Conservation (phyloP, 1,140 invertebrate genomes). For the Cydia splendana region DNA sequence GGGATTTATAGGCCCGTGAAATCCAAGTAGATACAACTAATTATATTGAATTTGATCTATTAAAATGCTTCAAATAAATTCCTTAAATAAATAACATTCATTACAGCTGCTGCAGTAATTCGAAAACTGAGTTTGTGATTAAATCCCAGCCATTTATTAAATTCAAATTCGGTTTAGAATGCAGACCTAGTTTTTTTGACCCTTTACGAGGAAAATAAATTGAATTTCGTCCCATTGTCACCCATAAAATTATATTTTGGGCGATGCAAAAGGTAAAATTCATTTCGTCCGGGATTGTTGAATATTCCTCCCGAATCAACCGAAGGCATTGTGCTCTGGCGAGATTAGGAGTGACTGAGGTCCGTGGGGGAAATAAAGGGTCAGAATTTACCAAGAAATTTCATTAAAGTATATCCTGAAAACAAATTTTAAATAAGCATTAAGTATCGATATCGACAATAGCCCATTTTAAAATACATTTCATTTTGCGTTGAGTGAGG, state of each 20-base stretch:
- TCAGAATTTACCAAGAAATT: neutral
- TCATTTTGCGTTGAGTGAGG: too few relatives aligned
- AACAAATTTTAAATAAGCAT: too few relatives aligned
- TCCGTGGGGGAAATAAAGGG: neutral
- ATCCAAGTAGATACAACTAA: too few relatives aligned
- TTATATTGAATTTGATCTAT: too few relatives aligned
- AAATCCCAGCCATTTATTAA: neutral
- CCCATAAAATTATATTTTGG: slow-evolving; percentile 12
- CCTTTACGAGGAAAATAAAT: slow-evolving; percentile 14
- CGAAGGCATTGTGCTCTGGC: neutral
- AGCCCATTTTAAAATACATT: too few relatives aligned
- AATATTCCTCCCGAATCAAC: slow-evolving; percentile 14
- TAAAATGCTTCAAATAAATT: too few relatives aligned
- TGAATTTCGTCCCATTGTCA: neutral
- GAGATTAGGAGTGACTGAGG: neutral
- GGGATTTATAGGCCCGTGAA: too few relatives aligned
- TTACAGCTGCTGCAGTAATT: too few relatives aligned
- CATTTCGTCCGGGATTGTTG: slow-evolving; percentile 2
- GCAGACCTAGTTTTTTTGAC: neutral
- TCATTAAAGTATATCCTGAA: neutral
- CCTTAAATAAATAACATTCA: too few relatives aligned
- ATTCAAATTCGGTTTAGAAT: neutral
- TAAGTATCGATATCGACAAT: too few relatives aligned
- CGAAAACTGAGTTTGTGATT: neutral
- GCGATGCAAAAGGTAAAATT: slow-evolving; percentile 19